A percentile compares a stretch with the other conserved stretches of the same genome.
These are phyloP conservation scores for Hydrocynus forskahlii DNA, from an alignment of 2,797 vertebrate species.

Conservation along the genomic window DNA sequence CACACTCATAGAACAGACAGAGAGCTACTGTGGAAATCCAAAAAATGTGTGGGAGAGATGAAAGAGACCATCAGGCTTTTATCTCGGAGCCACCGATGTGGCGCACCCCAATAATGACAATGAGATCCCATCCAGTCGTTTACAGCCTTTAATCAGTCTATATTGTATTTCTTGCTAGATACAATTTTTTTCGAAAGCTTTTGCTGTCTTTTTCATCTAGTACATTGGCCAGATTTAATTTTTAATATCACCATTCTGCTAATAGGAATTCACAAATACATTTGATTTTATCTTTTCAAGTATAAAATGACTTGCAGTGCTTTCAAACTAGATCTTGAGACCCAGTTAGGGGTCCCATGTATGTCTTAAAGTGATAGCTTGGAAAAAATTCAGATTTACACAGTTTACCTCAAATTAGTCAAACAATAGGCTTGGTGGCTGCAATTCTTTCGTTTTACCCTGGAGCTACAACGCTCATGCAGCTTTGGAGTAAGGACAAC, in stretches of 20 bases:
- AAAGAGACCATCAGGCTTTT: conserved; percentile 27
- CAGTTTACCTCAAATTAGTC: no score
- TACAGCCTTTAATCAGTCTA: conserved; percentile 26
- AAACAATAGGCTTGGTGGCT: no score
- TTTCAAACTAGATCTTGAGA: conserved; percentile 13
- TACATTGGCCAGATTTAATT: neutral
- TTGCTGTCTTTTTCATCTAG: conserved; percentile 7
- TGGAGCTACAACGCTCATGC: no score
- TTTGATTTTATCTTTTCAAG: neutral
- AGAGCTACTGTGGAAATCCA: neutral
- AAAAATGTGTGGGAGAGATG: conserved; percentile 21
- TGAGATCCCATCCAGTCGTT: conserved; percentile 27
- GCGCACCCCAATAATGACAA: conserved; percentile 28
- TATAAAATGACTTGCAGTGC: neutral
- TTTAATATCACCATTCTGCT: neutral
- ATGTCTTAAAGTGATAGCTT: no score
- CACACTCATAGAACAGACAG: neutral
- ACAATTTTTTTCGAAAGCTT: neutral
- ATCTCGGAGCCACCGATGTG: conserved; percentile 14
- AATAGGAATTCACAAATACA: neutral
- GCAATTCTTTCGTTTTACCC: no score
- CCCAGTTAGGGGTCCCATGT: no score
- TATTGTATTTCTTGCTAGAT: neutral
- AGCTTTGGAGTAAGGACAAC: no score
- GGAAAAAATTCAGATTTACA: neutral